Base-by-base conservation (phyloP, 64 coral and sea anemone genomes). In the Montipora efflorescens region DNA sequence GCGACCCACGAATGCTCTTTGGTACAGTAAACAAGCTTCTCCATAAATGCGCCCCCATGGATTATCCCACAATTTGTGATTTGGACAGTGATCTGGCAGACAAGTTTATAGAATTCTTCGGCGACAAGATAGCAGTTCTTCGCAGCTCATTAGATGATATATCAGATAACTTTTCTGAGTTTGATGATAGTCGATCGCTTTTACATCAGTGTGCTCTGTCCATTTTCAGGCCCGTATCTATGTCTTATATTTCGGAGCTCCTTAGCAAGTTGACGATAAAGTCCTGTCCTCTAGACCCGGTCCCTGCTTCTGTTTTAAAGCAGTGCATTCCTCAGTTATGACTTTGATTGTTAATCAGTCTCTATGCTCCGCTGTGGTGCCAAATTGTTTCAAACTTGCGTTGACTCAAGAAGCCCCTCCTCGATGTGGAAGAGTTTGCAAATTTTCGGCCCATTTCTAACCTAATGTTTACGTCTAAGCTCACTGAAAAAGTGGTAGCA, bases 11-110 rank as follows among this genome's bases (percentile, higher is more conserved):
- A 73, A 67, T 36, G 12, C 74, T 89, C 18, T 89, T 89, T 8
- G 6, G 12, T 89, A 89, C 70, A 68, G 59, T 89, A 75, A 67
- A 77, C 19, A 67, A 69, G 5, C 25, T 85, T 23, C 59, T 67
- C 18, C 25, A 70, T 18, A 85, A 45, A 18, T 36, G 28, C 28
- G 28, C 28, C 28, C 28, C 28, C 28, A 36, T 36, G 28, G 1
- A 36, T 36, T 36, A 67, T 85, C 82, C 82, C 25, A 13, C 82
- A 46, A 66, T 8, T n/a, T 81, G 79, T 13, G 16, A 12, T 58
- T 79, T 43, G 47, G 77, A 79, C 5, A 47, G 4, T 48, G 45
- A 15, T 79, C 45, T 53, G 44, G 77, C 50, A 2, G 7, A 82
- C 14, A 82, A 59, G 20, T 82, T 82, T 61, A 58, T 82, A 8